A percentile compares a stretch with the other conserved stretches of the same genome.
Evolutionary conservation across 2,797 vertebrate genomes (phyloP).

Genomic region (Clarias platycephalus): DNA sequence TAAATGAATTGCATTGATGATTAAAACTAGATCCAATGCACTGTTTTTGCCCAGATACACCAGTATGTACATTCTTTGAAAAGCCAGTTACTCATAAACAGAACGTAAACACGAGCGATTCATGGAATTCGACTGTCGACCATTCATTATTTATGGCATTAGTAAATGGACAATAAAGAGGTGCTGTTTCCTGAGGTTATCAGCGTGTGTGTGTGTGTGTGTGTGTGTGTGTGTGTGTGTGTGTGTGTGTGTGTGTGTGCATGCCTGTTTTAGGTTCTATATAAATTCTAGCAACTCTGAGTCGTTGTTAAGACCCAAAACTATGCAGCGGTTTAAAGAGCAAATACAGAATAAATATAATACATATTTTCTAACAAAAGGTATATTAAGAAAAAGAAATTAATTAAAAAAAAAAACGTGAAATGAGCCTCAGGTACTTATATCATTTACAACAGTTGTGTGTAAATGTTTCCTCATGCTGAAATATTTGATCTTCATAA

Average conservation of each 20-base stretch:
- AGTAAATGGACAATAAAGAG: slow-evolving; percentile 28
- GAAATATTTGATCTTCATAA: neutral
- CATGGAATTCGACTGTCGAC: slow-evolving; percentile 40
- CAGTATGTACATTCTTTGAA: neutral
- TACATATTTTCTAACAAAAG: neutral
- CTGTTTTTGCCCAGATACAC: neutral
- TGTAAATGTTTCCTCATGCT: neutral
- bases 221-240: neutral
- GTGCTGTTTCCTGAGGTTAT: slow-evolving; percentile 25
- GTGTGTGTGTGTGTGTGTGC: slow-evolving; percentile 1
- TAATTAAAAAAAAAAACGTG: too few relatives aligned
- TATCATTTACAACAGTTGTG: neutral
- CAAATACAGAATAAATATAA: neutral
- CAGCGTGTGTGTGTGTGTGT: neutral
- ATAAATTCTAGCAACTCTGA: neutral
- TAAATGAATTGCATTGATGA: neutral
- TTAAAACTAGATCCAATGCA: neutral
- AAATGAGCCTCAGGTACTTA: neutral
- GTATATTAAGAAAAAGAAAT: neutral
- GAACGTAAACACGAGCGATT: slow-evolving; percentile 2
- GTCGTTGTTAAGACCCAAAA: neutral
- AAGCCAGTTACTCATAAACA: slow-evolving; percentile 31
- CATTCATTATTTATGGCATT: slow-evolving; percentile 43
- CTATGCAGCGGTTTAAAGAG: neutral
- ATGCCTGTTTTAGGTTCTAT: neutral